phyloP scores from a whole-genome alignment of 2,113 vertebrate species.

The Ciconia boyciana region DNA sequence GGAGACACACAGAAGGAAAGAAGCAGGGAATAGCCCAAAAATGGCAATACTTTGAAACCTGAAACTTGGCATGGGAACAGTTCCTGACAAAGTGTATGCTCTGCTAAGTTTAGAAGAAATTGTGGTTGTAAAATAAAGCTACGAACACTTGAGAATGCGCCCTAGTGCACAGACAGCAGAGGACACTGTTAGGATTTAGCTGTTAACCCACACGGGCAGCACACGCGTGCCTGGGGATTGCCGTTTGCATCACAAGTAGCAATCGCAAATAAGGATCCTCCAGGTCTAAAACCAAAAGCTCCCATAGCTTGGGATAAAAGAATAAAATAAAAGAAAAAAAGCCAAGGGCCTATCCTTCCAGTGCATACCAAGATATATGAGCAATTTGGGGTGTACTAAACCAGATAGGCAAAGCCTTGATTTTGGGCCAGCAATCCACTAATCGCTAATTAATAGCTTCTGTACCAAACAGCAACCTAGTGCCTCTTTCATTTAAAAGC shows the following conservation, averaged over 20 bases:
- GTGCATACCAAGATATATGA: neutral
- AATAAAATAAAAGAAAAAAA: neutral
- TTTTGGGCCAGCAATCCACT: neutral
- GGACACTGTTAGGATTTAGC: neutral
- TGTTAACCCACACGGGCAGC: neutral
- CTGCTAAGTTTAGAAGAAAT: slow-evolving; percentile 59
- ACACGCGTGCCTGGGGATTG: accelerated
- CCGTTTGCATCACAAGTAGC: neutral
- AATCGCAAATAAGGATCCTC: neutral
- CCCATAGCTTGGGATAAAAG: neutral
- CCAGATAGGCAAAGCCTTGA: neutral
- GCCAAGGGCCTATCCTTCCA: neutral
- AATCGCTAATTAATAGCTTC: neutral
- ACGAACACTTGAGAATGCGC: neutral
- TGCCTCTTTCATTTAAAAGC: neutral
- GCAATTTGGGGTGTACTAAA: neutral
- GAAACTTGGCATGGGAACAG: slow-evolving; percentile 26
- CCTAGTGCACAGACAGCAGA: slow-evolving; percentile 2
- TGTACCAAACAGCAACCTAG: neutral
- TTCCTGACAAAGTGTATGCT: slow-evolving; percentile 46
- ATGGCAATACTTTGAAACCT: slow-evolving; percentile 49
- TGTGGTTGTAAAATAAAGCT: slow-evolving; percentile 33
- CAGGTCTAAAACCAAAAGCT: neutral
- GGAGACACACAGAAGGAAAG: slow-evolving; percentile 41
- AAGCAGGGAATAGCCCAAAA: slow-evolving; percentile 24